Evolutionary conservation across 2,113 vertebrate genomes (phyloP).

Genomic region (Perca schrenkii): DNA sequence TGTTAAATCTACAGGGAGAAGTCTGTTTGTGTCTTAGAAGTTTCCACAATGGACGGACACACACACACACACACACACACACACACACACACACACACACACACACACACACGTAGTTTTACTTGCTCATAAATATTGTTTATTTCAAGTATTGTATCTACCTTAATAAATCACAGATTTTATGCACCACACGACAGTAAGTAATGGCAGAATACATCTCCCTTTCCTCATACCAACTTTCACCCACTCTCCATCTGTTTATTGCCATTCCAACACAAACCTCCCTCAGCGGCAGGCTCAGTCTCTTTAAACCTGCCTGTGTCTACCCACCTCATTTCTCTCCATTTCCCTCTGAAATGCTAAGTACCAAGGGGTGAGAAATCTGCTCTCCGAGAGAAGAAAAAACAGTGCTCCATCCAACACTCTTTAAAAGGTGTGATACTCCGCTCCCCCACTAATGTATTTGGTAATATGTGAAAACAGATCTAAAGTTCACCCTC

Average conservation of each 20-base stretch:
- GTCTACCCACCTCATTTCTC: constrained; percentile 1
- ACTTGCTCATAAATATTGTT: too few relatives aligned
- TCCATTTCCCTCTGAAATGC: constrained; percentile 9
- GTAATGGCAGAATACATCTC: not conserved
- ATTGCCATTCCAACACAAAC: constrained; percentile 48
- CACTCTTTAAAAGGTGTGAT: constrained; percentile 53
- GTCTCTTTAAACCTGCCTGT: constrained; percentile 1
- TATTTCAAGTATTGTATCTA: too few relatives aligned
- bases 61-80: too few relatives aligned
- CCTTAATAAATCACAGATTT: not conserved
- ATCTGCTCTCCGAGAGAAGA: constrained; percentile 32
- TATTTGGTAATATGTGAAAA: constrained; percentile 58
- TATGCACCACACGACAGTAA: constrained; percentile 7
- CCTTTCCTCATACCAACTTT: not conserved
- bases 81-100: too few relatives aligned
- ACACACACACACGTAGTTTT: too few relatives aligned
- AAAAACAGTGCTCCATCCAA: constrained; percentile 57
- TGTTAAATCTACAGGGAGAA: constrained; percentile 17
- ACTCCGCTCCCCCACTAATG: constrained; percentile 12
- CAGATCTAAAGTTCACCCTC: constrained; percentile 47
- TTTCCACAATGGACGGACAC: too few relatives aligned
- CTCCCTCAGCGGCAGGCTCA: not conserved
- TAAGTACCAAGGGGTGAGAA: constrained; percentile 26
- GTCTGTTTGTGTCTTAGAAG: not conserved
- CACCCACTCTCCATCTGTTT: constrained; percentile 16